Evolutionary conservation across 2,888 invertebrate genomes (phyloP), one percentile per base, ranked within the genome.

Genomic region (Acrocyrtus sp.): DNA sequence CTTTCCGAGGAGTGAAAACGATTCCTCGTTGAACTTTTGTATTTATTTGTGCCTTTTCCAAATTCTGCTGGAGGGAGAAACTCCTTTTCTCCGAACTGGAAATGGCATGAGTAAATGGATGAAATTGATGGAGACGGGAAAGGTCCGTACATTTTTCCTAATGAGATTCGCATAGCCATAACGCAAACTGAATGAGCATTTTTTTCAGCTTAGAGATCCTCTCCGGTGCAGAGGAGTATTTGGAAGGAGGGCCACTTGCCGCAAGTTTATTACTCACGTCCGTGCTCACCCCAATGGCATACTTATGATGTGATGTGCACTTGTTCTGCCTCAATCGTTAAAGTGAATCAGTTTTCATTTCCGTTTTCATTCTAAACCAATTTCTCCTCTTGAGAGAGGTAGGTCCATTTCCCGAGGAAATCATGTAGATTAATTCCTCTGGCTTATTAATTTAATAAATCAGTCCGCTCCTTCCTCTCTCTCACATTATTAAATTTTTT

Each of bases 391-490:
- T n/a, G n/a, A n/a, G n/a, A n/a, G n/a, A n/a, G n/a, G n/a, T n/a
- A 58, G 53, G n/a, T 24, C 47, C 24, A 68, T 58, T 68, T 68
- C 45, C 53, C 1, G 51, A 53, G 60, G 45, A 68, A 58, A 68
- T 60, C 60, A 53, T 51, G 60, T 34, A 68, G 67, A 68, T 68
- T 68, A 68, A 68, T 68, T 43, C 60, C 10, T 19, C 19, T 39
- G 29, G 22, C 53, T 60, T 68, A 68, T 68, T 68, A 68, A 68
- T 61, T 68, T 47, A 68, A 68, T 68, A 68, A 68, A 68, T 68
- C 68, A 68, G 68, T 54, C 22, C 0, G 19, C 51, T 24, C 34
- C 21, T 50, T 51, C 58, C 41, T 51, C 10, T 41, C 24, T 47
- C 21, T 21, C 17, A n/a, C n/a, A n/a, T n/a, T 8, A 34, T 60